Percentiles rank a stretch among this genome's conserved stretches.
Evolutionary conservation across 2,888 invertebrate genomes (phyloP).

Genomic region (Bedellia somnulentella): DNA sequence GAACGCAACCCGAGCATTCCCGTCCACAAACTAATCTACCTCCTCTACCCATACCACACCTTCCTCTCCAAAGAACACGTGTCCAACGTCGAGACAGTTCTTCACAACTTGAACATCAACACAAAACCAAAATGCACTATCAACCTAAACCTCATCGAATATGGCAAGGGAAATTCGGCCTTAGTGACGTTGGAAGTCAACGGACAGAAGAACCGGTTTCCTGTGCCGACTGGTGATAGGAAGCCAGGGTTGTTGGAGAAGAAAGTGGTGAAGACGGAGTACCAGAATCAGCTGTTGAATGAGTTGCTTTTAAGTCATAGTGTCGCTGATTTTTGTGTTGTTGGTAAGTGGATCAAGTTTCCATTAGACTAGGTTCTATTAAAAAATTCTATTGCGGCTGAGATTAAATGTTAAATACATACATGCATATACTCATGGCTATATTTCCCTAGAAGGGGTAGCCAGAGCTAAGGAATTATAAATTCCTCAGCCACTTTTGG

Average conservation of each 20-base stretch:
- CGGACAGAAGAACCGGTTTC: slow-evolving; percentile 33
- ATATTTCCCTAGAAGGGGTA: too few species aligned
- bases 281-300: slow-evolving; percentile 77
- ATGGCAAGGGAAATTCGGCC: slow-evolving; percentile 26
- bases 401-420: too few species aligned
- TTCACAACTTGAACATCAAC: slow-evolving; percentile 64
- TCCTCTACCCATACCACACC: slow-evolving; percentile 82
- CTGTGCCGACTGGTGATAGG: slow-evolving; percentile 36
- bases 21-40: slow-evolving; percentile 68
- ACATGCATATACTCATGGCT: too few species aligned
- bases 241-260: slow-evolving; percentile 18
- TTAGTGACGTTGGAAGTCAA: slow-evolving; percentile 41
- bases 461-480: too few species aligned
- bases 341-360: slow-evolving; percentile 61
- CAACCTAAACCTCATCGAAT: slow-evolving; percentile 20
- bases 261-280: slow-evolving; percentile 67
- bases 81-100: slow-evolving; percentile 69
- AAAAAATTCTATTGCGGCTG: too few species aligned
- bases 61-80: slow-evolving; percentile 79
- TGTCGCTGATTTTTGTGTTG: slow-evolving; percentile 82
- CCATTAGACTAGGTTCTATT: too few species aligned
- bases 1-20: slow-evolving; percentile 69
- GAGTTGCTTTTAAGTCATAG: slow-evolving; percentile 78
- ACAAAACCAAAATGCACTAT: slow-evolving; percentile 24
- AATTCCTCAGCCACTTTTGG: too few species aligned